Conservation (phyloP, 23 tunicate species). For the Clavelina lepadiformis region DNA sequence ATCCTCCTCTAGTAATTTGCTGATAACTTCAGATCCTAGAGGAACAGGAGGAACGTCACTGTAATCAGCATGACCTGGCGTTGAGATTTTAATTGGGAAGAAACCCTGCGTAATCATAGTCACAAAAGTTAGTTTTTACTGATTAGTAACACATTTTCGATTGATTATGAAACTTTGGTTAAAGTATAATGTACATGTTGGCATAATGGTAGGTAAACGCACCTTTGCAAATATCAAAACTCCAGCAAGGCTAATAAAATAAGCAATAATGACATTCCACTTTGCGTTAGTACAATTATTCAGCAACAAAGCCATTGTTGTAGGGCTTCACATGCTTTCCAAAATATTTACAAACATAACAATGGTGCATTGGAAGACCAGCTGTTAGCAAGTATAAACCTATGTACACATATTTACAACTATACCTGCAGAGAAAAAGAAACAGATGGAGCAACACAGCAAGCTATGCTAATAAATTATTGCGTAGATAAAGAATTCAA, state of each 20-base stretch:
- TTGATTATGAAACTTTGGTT: neutral
- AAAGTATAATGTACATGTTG: neutral
- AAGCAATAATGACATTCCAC: constrained; percentile 11
- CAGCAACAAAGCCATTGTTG: too few relatives aligned
- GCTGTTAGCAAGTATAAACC: too few relatives aligned
- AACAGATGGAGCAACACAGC: too few relatives aligned
- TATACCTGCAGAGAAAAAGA: too few relatives aligned
- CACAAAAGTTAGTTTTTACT: neutral
- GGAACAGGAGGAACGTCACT: constrained; percentile 57
- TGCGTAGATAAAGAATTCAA: too few relatives aligned
- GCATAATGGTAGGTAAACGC: neutral
- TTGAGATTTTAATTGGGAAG: constrained; percentile 62
- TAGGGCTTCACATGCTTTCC: too few relatives aligned
- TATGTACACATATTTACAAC: too few relatives aligned
- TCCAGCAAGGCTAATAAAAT: constrained; percentile 10
- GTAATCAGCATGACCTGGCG: constrained; percentile 1
- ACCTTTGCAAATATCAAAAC: constrained; percentile 38
- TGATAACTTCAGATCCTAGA: constrained; percentile 6
- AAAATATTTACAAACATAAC: too few relatives aligned
- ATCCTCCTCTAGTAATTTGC: constrained; percentile 35
- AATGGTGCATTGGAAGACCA: too few relatives aligned
- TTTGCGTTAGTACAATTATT: too few relatives aligned
- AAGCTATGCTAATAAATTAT: too few relatives aligned
- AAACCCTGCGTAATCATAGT: constrained; percentile 62
- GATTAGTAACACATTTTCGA: neutral